Conservation (phyloP, 2,113 vertebrate genomes). For the Gymnogyps californianus region DNA sequence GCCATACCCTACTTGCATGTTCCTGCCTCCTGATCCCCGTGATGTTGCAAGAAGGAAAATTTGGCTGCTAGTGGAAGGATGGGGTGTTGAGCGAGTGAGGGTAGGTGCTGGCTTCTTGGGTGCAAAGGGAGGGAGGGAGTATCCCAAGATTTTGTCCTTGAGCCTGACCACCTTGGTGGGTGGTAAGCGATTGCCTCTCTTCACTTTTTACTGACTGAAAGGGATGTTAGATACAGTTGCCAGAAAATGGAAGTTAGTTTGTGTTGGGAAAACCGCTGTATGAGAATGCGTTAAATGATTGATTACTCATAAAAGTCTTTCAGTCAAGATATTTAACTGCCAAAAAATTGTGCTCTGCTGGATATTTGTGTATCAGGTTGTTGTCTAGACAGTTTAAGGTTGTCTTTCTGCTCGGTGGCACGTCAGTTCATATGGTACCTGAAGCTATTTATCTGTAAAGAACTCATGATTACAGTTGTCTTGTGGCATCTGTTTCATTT, state of each 20-base stretch:
- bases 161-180: too few relatives aligned
- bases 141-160: neutral
- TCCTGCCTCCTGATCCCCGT: neutral
- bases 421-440: neutral
- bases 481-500: neutral
- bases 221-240: neutral
- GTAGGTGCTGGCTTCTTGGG: neutral
- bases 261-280: neutral
- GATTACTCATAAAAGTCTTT: neutral
- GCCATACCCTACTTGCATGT: rapidly evolving
- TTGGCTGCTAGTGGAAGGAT: neutral
- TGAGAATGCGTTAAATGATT: too few relatives aligned
- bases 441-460: neutral
- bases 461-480: rapidly evolving
- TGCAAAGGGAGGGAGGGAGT: too few relatives aligned
- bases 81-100: neutral
- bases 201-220: neutral
- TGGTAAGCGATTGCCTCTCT: neutral
- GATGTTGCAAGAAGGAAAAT: neutral
- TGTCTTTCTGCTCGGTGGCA: neutral
- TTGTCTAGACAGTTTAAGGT: neutral
- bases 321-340: neutral
- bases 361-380: neutral
- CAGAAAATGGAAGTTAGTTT: neutral
- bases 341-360: neutral